Evolutionary conservation across 2,113 vertebrate species (phyloP).

Genomic region (Oncorhynchus tshawytscha): DNA sequence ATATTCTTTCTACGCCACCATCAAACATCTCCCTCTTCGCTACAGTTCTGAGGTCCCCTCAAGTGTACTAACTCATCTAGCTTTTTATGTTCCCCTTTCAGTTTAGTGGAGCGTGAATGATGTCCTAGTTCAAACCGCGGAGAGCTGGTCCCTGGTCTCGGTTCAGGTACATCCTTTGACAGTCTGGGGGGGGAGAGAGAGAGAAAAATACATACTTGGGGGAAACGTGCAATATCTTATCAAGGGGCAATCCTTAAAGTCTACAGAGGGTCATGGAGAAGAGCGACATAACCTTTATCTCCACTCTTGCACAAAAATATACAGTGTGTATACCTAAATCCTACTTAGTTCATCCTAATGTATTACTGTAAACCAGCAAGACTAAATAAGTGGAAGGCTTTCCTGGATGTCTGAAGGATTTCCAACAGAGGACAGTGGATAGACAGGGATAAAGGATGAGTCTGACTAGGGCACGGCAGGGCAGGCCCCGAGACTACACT

Average conservation of each 20-base stretch:
- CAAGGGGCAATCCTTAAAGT: background rate
- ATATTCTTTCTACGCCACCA: no score
- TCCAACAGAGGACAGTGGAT: background rate
- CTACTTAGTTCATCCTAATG: background rate
- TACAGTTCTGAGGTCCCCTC: background rate
- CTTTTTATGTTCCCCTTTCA: constrained; percentile 7
- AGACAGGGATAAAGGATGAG: constrained; percentile 26
- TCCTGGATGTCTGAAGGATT: constrained; percentile 12
- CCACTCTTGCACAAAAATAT: background rate
- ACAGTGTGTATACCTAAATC: background rate
- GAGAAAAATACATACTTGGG: no score
- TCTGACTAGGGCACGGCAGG: constrained; percentile 15
- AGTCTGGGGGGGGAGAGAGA: background rate
- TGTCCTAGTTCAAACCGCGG: constrained; percentile 12
- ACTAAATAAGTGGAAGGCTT: constrained; percentile 23
- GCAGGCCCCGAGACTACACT: constrained; percentile 2
- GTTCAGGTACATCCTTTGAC: constrained; percentile 29
- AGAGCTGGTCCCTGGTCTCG: background rate
- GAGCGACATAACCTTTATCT: background rate
- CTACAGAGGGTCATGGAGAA: background rate
- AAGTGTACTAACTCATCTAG: background rate
- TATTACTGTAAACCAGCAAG: background rate
- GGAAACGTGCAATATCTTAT: background rate
- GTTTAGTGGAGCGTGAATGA: constrained; percentile 39
- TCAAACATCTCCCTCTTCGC: background rate